Evolutionary conservation across 2,797 vertebrate species (phyloP).

Genomic region (Octomys mimax): DNA sequence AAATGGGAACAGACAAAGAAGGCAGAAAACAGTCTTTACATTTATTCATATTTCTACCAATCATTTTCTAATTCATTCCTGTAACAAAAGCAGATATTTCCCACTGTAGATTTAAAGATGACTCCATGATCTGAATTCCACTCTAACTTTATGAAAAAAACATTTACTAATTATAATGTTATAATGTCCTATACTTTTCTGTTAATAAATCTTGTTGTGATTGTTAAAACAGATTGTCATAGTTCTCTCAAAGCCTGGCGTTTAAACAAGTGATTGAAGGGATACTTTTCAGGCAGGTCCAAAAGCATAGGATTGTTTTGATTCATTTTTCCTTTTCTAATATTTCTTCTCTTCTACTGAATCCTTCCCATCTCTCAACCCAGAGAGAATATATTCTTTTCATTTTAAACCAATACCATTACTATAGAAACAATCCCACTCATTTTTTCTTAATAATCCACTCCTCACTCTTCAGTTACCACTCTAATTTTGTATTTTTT

Average conservation of each 20-base stretch:
- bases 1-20: neutral
- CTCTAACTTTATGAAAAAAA: no score
- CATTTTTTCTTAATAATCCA: neutral
- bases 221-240: neutral
- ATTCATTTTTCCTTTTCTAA: neutral
- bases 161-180: neutral
- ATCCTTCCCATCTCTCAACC: neutral
- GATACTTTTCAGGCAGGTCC: neutral
- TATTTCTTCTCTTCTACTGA: neutral
- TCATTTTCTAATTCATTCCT: neutral
- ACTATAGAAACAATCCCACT: neutral
- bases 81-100: neutral
- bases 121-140: neutral
- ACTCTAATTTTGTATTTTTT: neutral
- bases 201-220: neutral
- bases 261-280: neutral
- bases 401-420: neutral
- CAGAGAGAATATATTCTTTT: neutral
- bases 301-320: neutral
- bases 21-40: neutral
- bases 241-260: conserved; percentile 22
- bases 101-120: neutral
- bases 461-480: neutral
- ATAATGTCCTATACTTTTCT: neutral
- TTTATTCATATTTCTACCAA: neutral